Evolutionary conservation across 1,140 invertebrate species (phyloP), one percentile per base, ranked within the genome.

Genomic region (Drosophila albomicans): DNA sequence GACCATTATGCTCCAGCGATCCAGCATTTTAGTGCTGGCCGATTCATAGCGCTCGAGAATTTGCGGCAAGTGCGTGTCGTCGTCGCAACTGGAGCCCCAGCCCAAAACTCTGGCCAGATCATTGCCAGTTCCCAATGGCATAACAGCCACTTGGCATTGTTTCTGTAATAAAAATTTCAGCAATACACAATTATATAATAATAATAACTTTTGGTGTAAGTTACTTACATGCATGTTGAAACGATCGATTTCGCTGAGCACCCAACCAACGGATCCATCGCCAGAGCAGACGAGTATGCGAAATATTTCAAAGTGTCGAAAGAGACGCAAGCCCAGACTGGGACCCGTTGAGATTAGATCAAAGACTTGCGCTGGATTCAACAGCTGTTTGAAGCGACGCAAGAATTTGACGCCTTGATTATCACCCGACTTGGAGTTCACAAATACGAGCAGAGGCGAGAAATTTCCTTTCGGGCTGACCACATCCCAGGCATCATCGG

Each of bases 311-410:
- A 98, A 98, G 92, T 97, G 96, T 75, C 97, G 94, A 94, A 99
- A 98, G 43, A 98, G 94, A 49, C 96, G 94, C 72, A 98, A 93
- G 49, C 98, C 98, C 64, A 98, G 94, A 52, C 96, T 95, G 30
- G 98, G 98, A 43, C 97, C 97, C 10, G 95, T 95, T 7, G 94
- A 94, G 74, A 98, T 98, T 77, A 99, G 95, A 94, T 99, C 98
- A 94, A 99, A 99, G 43, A 99, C 98, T 94, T 99, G 98, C 67
- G 98, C 98, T 8, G 98, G 98, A 94, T 99, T 99, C 35, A 99
- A 94, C 51, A 99, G 94, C 93, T 99, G 98, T 92, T 98, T 99
- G 93, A 99, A 99, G 69, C 98, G 95, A 67, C 98, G 94, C 46
- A 99, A 94, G 38, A 99, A 99, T 93, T 98, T 98, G n/a, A 99